Conservation (phyloP, 2,113 vertebrate genomes). For the Ophiodon elongatus region DNA sequence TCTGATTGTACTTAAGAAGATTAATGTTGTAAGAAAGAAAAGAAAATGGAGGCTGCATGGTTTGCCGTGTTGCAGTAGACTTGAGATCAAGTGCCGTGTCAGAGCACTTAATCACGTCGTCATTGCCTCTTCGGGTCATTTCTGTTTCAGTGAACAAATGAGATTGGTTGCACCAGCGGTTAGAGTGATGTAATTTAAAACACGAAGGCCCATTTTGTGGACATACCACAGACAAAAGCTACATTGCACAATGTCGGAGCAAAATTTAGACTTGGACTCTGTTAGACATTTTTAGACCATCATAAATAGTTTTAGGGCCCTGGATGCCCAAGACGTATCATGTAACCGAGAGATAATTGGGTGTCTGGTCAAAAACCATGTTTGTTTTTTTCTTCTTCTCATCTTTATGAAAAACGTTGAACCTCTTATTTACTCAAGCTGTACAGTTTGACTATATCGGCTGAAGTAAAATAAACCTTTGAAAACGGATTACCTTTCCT, state of each 20-base stretch:
- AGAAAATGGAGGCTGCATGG: not conserved
- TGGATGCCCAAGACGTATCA: not conserved
- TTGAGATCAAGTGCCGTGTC: not conserved
- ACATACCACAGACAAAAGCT: not conserved
- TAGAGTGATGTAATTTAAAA: not conserved
- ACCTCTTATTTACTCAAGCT: no score
- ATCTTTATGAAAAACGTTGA: no score
- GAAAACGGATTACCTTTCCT: not conserved
- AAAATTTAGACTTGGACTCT: not conserved
- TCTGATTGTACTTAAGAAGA: not conserved
- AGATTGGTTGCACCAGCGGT: not conserved
- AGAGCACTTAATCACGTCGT: no score
- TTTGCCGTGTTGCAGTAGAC: not conserved
- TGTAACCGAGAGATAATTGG: not conserved
- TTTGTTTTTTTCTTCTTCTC: not conserved
- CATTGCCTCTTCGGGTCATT: not conserved
- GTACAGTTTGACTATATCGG: no score
- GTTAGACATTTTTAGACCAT: not conserved
- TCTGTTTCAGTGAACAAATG: not conserved
- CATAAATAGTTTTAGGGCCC: not conserved
- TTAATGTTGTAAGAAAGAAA: not conserved
- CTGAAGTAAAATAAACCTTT: not conserved
- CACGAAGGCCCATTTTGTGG: not conserved
- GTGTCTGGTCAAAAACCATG: not conserved
- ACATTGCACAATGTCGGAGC: not conserved